Percentiles rank a stretch among this genome's conserved stretches.
phyloP scores from a whole-genome alignment of 2,797 vertebrate genomes.

The Aldrovandia affinis region DNA sequence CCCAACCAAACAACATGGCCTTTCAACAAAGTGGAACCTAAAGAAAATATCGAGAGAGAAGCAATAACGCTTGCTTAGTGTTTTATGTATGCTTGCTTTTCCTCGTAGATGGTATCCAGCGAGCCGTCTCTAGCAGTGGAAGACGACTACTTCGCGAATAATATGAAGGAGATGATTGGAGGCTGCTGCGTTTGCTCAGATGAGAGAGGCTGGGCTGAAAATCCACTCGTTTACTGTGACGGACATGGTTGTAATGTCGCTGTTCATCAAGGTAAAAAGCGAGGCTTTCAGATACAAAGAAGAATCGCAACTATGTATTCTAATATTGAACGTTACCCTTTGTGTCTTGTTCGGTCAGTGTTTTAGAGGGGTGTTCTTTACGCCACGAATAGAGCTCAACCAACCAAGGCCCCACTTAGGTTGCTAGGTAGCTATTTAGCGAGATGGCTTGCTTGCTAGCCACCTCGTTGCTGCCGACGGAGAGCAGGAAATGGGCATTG shows the following conservation, averaged over 20 bases:
- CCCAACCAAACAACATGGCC: slow-evolving; percentile 64
- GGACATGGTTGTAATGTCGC: slow-evolving; percentile 98
- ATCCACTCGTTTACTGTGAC: slow-evolving; percentile 98
- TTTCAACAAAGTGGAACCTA: slow-evolving; percentile 66
- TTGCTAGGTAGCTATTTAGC: neutral
- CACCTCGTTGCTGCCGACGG: neutral
- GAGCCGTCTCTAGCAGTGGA: slow-evolving; percentile 88
- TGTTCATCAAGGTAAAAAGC: slow-evolving; percentile 91
- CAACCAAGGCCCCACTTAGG: slow-evolving; percentile 7
- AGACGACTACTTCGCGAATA: slow-evolving; percentile 91
- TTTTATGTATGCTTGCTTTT: slow-evolving; percentile 75
- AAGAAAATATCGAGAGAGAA: slow-evolving; percentile 44
- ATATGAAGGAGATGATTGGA: slow-evolving; percentile 99
- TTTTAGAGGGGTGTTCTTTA: slow-evolving; percentile 56
- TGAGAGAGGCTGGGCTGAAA: slow-evolving; percentile 98
- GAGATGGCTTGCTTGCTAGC: slow-evolving; percentile 5
- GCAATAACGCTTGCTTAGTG: slow-evolving; percentile 44
- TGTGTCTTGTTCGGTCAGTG: slow-evolving; percentile 57
- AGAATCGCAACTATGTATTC: neutral
- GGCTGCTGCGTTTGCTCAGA: slow-evolving; percentile 99
- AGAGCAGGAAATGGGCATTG: neutral
- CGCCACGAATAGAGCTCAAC: neutral
- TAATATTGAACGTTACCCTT: neutral
- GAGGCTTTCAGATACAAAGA: neutral
- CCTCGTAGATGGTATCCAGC: slow-evolving; percentile 94